Percentiles rank a stretch among this genome's conserved stretches.
Evolutionary conservation across 2,113 vertebrate species (phyloP).

Genomic region (Heptranchias perlo): DNA sequence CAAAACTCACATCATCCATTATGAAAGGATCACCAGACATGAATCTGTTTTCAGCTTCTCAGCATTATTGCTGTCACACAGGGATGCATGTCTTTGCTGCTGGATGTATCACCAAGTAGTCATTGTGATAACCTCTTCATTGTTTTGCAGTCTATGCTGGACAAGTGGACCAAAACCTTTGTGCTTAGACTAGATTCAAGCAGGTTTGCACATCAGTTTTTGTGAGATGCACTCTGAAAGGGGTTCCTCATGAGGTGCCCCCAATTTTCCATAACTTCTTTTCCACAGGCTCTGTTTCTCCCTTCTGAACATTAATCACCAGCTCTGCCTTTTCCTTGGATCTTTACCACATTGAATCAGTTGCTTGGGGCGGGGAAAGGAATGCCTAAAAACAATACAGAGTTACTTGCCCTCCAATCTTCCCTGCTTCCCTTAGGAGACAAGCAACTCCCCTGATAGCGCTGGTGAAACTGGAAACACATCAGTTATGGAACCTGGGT

Average conservation of each 20-base stretch:
- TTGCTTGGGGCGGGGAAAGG: not conserved
- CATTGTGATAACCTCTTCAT: not conserved
- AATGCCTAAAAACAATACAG: not conserved
- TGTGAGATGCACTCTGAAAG: not conserved
- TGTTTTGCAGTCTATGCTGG: not conserved
- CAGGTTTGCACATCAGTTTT: not conserved
- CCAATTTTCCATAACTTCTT: not conserved
- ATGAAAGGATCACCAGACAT: not conserved
- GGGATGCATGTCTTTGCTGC: not conserved
- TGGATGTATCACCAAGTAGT: not conserved
- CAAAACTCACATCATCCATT: not conserved
- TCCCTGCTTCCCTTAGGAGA: not conserved
- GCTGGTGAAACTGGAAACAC: not conserved
- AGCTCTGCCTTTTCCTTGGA: not conserved
- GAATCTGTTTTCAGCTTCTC: not conserved
- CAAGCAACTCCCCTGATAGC: not conserved
- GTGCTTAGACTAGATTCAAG: not conserved
- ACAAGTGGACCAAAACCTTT: not conserved
- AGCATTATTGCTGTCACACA: not conserved
- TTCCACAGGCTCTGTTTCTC: not conserved
- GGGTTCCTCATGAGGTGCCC: not conserved
- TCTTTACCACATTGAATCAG: not conserved
- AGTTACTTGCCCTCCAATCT: not conserved
- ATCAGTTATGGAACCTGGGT: not conserved
- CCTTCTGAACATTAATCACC: not conserved